A percentile compares a stretch with the other conserved stretches of the same genome.
Conservation (phyloP, 92 coral and sea anemone species). For the Metridium senile region DNA sequence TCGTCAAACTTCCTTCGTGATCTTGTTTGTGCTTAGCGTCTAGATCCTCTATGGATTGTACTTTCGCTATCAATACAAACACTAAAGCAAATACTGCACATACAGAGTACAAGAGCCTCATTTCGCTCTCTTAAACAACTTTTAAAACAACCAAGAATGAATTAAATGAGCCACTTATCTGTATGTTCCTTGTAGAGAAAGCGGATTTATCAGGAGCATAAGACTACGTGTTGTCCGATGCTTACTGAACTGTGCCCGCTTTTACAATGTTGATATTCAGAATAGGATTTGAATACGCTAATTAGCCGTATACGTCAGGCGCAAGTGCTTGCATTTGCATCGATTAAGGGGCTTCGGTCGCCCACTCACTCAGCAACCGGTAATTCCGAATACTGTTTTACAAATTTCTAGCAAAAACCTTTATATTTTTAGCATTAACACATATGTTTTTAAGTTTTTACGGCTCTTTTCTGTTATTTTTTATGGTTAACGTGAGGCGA, state of each 20-base stretch:
- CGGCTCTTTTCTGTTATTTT: background rate
- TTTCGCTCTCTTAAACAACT: constrained; percentile 9
- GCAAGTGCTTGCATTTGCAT: constrained; percentile 34
- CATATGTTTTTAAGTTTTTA: background rate
- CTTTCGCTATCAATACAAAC: constrained; percentile 17
- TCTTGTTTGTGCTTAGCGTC: constrained; percentile 33
- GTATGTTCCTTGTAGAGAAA: background rate
- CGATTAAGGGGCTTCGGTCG: constrained; percentile 8
- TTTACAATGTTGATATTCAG: constrained; percentile 15
- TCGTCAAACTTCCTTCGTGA: constrained; percentile 42
- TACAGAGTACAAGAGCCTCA: constrained; percentile 26
- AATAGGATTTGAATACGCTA: constrained; percentile 11
- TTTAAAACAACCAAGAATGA: too few relatives aligned
- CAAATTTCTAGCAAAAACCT: background rate
- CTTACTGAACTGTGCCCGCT: constrained; percentile 12
- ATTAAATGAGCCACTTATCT: too few relatives aligned
- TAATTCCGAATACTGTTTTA: background rate
- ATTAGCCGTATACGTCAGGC: constrained; percentile 7
- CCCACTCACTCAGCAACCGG: background rate
- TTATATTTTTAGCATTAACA: background rate
- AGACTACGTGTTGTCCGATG: constrained; percentile 13
- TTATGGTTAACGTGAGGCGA: background rate
- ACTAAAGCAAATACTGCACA: constrained; percentile 11
- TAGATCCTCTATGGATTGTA: constrained; percentile 16
- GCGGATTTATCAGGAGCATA: background rate